Conservation (phyloP, 2,888 invertebrate genomes). For the Rapana venosa region DNA sequence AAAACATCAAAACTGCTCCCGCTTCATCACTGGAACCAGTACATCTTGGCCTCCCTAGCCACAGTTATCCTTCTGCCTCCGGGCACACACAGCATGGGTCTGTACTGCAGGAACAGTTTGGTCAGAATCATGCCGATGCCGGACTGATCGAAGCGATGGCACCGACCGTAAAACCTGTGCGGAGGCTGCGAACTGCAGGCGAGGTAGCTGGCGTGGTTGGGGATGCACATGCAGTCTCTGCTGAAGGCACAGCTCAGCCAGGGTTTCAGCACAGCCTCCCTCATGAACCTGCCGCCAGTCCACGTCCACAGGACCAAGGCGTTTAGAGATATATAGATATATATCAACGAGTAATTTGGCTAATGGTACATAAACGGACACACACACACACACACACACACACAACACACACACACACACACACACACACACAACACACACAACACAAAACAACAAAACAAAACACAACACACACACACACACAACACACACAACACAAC, state of each 20-base stretch:
- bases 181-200: neutral
- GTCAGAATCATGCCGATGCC: neutral
- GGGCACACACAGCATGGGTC: neutral
- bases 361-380: too few relatives aligned
- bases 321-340: too few relatives aligned
- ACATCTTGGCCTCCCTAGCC: neutral
- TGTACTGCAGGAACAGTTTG: neutral
- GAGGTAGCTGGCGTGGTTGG: neutral
- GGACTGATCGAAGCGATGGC: conserved; percentile 7
- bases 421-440: neutral
- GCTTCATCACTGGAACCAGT: neutral
- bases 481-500: too few relatives aligned
- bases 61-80: neutral
- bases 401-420: neutral
- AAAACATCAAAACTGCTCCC: too few relatives aligned
- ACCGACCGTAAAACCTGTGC: neutral
- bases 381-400: neutral
- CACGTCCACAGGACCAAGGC: too few relatives aligned
- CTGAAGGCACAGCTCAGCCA: neutral
- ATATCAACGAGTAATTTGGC: too few relatives aligned
- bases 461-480: too few relatives aligned
- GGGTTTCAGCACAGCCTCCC: neutral
- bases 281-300: neutral
- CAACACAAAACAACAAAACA: too few relatives aligned
- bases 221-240: neutral